These are phyloP conservation scores for Musca domestica DNA, from an alignment of 1,140 invertebrate genomes.

Conservation along the genomic window DNA sequence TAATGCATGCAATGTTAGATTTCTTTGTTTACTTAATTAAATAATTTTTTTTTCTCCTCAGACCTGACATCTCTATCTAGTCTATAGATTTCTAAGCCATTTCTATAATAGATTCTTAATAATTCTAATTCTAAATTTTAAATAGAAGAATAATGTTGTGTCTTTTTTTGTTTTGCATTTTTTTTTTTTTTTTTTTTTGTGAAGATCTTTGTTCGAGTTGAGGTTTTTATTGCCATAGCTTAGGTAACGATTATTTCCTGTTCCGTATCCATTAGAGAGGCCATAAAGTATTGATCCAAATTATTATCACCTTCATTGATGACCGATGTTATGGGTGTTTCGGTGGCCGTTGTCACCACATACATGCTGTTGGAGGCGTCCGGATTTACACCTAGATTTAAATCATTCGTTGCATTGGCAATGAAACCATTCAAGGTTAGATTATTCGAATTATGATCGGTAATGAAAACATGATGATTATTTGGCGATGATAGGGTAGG, in stretches of 20 bases:
- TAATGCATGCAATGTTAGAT: no score
- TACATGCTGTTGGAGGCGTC: not conserved
- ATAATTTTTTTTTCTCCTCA: no score
- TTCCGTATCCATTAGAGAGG: constrained; percentile 23
- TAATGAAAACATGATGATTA: not conserved
- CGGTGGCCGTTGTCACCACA: constrained; percentile 12
- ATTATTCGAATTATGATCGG: not conserved
- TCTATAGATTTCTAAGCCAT: no score
- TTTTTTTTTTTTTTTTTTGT: not conserved
- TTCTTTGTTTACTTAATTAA: no score
- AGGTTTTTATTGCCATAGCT: not conserved
- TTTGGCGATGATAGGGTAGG: not conserved
- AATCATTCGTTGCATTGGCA: not conserved
- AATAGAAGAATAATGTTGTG: not conserved
- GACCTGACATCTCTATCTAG: no score
- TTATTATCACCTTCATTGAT: not conserved
- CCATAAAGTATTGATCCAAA: constrained; percentile 24
- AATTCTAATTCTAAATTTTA: not conserved
- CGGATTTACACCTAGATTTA: not conserved
- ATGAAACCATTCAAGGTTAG: constrained; percentile 1
- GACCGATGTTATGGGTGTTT: not conserved
- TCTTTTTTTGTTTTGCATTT: not conserved
- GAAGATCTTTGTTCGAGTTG: not conserved
- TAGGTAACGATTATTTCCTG: constrained; percentile 24
- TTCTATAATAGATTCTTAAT: not conserved